A percentile compares a stretch with the other conserved stretches of the same genome.
Evolutionary conservation across 2,888 invertebrate genomes (phyloP).

Genomic region (Agrotis exclamationis): DNA sequence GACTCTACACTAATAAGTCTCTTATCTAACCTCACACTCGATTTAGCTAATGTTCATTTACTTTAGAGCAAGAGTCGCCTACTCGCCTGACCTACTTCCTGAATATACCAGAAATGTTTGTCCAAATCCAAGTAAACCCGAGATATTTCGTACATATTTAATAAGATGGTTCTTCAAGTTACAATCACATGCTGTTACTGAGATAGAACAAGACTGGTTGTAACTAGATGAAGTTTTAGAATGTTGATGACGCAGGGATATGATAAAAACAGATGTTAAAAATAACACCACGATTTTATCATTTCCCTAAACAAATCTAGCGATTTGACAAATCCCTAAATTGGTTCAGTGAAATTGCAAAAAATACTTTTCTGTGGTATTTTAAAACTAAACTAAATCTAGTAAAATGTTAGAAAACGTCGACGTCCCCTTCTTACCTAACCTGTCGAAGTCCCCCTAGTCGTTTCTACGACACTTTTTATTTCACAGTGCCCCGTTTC

Average conservation of each 20-base stretch:
- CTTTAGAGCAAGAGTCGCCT: constrained; percentile 21
- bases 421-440: too few relatives aligned
- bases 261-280: too few relatives aligned
- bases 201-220: not conserved
- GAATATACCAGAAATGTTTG: not conserved
- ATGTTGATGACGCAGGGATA: not conserved
- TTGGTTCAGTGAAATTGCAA: too few relatives aligned
- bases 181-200: not conserved
- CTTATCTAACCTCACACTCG: constrained; percentile 12
- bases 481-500: too few relatives aligned
- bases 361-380: too few relatives aligned
- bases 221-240: not conserved
- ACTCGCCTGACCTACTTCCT: constrained; percentile 7
- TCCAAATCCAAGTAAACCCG: not conserved
- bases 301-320: too few relatives aligned
- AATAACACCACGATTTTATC: too few relatives aligned
- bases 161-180: not conserved
- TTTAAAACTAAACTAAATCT: too few relatives aligned
- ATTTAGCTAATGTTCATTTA: constrained; percentile 32
- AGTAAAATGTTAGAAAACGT: too few relatives aligned
- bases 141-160: constrained; percentile 13
- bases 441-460: too few relatives aligned
- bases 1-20: not conserved
- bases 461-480: too few relatives aligned
- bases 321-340: too few relatives aligned